Percentiles rank a stretch among this genome's conserved stretches.
Conservation (phyloP, 1,140 invertebrate species). For the Drosophila nigromelanica region DNA sequence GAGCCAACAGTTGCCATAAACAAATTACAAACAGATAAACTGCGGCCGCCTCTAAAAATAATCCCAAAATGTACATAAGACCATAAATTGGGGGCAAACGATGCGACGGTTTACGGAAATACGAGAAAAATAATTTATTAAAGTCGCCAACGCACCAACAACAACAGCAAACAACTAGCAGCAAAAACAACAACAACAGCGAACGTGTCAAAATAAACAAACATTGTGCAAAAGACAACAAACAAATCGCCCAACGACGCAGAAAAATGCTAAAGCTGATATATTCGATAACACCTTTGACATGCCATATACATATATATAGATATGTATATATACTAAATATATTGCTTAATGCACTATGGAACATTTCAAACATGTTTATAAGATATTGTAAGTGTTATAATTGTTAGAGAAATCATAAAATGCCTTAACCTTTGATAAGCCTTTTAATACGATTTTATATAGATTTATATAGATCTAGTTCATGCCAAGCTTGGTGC, state of each 20-base stretch:
- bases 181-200: conserved; percentile 14
- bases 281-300: background rate
- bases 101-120: conserved; percentile 47
- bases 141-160: conserved; percentile 48
- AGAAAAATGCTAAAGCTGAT: conserved; percentile 14
- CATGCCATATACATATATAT: too few relatives aligned
- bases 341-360: too few relatives aligned
- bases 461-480: too few relatives aligned
- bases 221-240: conserved; percentile 48
- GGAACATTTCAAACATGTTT: too few relatives aligned
- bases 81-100: conserved; percentile 28
- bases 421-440: too few relatives aligned
- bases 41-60: conserved; percentile 53
- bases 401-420: too few relatives aligned
- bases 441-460: too few relatives aligned
- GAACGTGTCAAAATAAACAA: conserved; percentile 70
- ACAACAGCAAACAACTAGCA: conserved; percentile 9
- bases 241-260: conserved; percentile 30
- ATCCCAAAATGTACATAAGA: conserved; percentile 10
- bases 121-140: conserved; percentile 46
- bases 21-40: conserved; percentile 60
- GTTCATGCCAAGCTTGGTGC: too few relatives aligned
- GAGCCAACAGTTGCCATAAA: conserved; percentile 69
- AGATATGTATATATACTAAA: too few relatives aligned
- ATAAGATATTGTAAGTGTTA: too few relatives aligned